Base-by-base conservation (phyloP, 2,113 vertebrate species). In the Petrocephalus zakoni region DNA sequence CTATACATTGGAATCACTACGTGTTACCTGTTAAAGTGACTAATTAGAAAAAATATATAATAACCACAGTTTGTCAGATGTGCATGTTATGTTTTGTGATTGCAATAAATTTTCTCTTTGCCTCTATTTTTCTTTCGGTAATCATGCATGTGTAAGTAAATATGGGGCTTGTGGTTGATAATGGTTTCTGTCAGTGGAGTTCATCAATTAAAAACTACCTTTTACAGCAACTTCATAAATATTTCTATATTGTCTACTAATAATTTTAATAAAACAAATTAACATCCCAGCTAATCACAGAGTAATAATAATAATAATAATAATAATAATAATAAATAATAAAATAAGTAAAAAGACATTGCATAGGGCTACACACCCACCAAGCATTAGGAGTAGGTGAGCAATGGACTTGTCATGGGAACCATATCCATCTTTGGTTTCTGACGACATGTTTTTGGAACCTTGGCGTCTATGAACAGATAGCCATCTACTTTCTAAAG, bases 381-480 rank as follows among this genome's bases (percentile, higher is more conserved):
- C 17, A 56, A 52, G 13, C 52, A 4, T 37, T 55, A n/a, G 52
- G n/a, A 49, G 52, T 9, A 25, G 47, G 6, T 5, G 29, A 9
- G 13, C 22, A 29, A 82, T 21, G 42, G 11, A 29, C n/a, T 53
- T 85, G 9, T 56, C 84, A 86, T 13, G 84, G 29, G 25, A 56
- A 86, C 5, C 25, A 11, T 85, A 55, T 25, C n/a, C 17, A 34
- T 53, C 84, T 51, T 85, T 53, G 25, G 52, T 55, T 56, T 86
- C 52, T 55, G 52, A 86, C 29, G 29, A 53, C 25, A 29, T 86
- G 52, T 52, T 56, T 55, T 15, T 86, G 84, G 84, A 52, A 55
- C 52, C 84, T 37, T 86, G 84, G 84, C 84, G 84, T 86, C 84
- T 56, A 29, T 8, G 84, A 37, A n/a, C 84, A 86, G 84, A 86